Evolutionary conservation across 2,797 vertebrate species (phyloP), one percentile per base, ranked within the genome.

Genomic region (Pseudomugil tenellus): DNA sequence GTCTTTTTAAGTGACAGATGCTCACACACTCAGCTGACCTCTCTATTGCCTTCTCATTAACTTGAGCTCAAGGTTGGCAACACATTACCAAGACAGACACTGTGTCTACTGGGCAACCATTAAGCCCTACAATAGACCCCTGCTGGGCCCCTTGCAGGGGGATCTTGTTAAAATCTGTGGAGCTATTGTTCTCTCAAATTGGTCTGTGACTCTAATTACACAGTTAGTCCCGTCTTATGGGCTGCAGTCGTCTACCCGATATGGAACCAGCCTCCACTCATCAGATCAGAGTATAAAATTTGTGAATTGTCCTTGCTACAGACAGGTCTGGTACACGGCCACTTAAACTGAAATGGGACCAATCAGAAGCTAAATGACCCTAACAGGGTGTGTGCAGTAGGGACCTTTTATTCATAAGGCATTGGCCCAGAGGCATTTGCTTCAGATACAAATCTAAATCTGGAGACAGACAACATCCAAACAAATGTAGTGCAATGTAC

Each of bases 151-250:
- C 87, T 74, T 56, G 88, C 85, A 90, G 85, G 87, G 86, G 83
- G 74, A 78, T 81, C 90, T 88, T 90, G 89, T 91, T 86, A 86
- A 46, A 90, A 90, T 88, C 80, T 85, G 86, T 89, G 76, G 78
- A 67, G 66, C 87, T 72, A 93, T 95, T 95, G 94, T 94, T 92
- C 90, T 87, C 72, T 78, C 77, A 94, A 95, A 94, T 94, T 93
- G 87, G 92, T 79, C 89, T 90, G 86, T 86, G 87, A 85, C 89
- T 91, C 82, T 94, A 93, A 94, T 93, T 90, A 91, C 82, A 85
- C 89, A 89, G 92, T 94, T 94, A 94, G 91, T 85, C 89, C 88
- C 91, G 79, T 88, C 82, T 84, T 76, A 77, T 41, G 49, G 78
- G 74, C 77, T 86, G 55, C 51, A 55, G 76, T 90, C 81, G 90